Evolutionary conservation across 2,797 vertebrate genomes (phyloP).

Genomic region (Chloroceryle amazona): DNA sequence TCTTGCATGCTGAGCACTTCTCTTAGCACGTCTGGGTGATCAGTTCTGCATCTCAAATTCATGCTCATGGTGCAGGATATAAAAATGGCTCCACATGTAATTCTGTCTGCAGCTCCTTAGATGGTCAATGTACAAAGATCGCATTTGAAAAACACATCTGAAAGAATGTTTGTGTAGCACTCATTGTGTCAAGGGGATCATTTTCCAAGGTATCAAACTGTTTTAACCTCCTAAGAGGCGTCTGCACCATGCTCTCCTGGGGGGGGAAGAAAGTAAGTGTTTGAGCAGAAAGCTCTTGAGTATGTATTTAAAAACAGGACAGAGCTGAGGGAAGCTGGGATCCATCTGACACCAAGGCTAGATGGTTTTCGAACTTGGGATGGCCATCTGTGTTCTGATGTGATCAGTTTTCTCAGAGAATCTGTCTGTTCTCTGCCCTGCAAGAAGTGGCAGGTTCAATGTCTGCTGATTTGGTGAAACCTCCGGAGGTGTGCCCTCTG

Average conservation of each 20-base stretch:
- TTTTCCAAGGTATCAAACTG: not conserved
- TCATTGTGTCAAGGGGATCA: not conserved
- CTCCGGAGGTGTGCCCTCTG: not conserved
- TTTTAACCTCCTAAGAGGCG: not conserved
- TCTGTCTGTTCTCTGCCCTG: not conserved
- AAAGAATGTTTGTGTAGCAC: conserved; percentile 12
- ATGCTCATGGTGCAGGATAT: not conserved
- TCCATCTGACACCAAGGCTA: not conserved
- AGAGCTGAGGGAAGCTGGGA: not conserved
- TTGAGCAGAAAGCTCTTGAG: not conserved
- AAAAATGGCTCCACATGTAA: not conserved
- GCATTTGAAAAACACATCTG: not conserved
- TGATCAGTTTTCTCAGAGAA: not conserved
- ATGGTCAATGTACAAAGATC: not conserved
- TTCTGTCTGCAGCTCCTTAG: not conserved
- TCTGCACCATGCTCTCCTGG: not conserved
- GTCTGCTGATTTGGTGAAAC: accelerated
- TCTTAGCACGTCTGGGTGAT: not conserved
- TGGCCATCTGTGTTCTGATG: not conserved
- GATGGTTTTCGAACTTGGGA: not conserved
- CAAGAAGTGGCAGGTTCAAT: not conserved
- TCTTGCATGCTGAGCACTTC: not conserved
- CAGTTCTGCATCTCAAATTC: not conserved
- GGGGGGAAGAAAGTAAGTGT: accelerated
- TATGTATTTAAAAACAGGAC: not conserved